These are phyloP conservation scores for Lochmaea crataegi DNA, from an alignment of 2,888 invertebrate genomes.

Conservation along the genomic window DNA sequence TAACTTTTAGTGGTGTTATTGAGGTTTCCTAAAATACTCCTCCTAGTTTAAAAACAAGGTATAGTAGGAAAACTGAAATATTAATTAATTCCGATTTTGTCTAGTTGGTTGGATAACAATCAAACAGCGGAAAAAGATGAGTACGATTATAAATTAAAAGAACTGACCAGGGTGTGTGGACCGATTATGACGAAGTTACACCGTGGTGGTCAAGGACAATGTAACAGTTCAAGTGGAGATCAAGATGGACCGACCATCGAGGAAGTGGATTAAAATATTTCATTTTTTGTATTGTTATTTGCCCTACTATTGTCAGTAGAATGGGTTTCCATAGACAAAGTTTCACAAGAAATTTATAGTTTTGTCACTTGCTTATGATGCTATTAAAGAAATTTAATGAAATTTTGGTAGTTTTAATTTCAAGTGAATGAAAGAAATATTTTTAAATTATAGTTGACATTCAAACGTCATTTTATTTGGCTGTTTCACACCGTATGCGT, in stretches of 20 bases:
- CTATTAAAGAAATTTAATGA: not conserved
- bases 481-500: no score
- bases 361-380: not conserved
- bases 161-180: constrained; percentile 70
- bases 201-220: constrained; percentile 47
- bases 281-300: not conserved
- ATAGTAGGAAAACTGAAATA: not conserved
- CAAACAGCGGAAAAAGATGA: constrained; percentile 74
- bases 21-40: no score
- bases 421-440: not conserved
- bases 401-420: not conserved
- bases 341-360: not conserved
- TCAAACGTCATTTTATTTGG: no score
- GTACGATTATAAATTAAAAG: constrained; percentile 72
- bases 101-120: constrained; percentile 77
- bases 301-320: not conserved
- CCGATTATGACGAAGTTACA: constrained; percentile 72
- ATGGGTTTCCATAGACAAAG: constrained; percentile 1
- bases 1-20: no score
- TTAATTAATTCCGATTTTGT: not conserved
- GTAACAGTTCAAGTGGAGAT: constrained; percentile 43
- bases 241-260: constrained; percentile 62
- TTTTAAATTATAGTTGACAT: no score
- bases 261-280: constrained; percentile 59
- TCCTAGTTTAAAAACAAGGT: no score